Evolutionary conservation across 2,888 invertebrate genomes (phyloP).

Genomic region (Hyposoter didymator): DNA sequence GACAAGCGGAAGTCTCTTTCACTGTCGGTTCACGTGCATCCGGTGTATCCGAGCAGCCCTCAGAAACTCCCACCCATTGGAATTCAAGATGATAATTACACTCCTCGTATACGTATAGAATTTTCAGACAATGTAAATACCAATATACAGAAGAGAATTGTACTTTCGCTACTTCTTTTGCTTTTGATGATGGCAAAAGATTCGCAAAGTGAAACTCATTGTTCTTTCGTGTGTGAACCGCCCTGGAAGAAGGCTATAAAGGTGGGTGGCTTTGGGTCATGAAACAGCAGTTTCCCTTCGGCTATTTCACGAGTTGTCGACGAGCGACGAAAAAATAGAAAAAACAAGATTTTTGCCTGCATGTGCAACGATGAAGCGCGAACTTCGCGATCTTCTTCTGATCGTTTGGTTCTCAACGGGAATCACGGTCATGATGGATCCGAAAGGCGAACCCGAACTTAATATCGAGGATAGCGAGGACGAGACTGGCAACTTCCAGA

Average conservation of each 20-base stretch:
- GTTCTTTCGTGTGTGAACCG: constrained; percentile 81
- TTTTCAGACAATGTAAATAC: constrained; percentile 42
- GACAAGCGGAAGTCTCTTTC: constrained; percentile 71
- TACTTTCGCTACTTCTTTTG: constrained; percentile 80
- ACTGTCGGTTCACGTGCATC: constrained; percentile 77
- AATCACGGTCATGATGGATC: constrained; percentile 79
- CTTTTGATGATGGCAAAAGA: constrained; percentile 71
- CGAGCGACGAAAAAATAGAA: neutral
- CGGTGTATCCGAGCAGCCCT: constrained; percentile 77
- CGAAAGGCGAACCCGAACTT: constrained; percentile 69
- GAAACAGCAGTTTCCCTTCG: constrained; percentile 77
- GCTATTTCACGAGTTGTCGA: constrained; percentile 44
- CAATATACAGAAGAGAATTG: constrained; percentile 49
- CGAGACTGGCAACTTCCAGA: constrained; percentile 73
- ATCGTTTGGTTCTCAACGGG: constrained; percentile 74
- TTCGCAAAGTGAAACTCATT: constrained; percentile 82
- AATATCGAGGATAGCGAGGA: constrained; percentile 73
- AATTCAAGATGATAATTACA: constrained; percentile 40
- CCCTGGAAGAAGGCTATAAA: constrained; percentile 79
- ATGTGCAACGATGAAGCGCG: constrained; percentile 72
- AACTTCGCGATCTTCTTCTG: constrained; percentile 72
- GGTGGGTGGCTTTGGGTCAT: constrained; percentile 70
- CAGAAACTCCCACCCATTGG: neutral
- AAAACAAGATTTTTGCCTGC: constrained; percentile 10
- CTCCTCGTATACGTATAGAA: neutral